Conservation (phyloP, 2,888 invertebrate species). For the Acanthoscelides obtectus region DNA sequence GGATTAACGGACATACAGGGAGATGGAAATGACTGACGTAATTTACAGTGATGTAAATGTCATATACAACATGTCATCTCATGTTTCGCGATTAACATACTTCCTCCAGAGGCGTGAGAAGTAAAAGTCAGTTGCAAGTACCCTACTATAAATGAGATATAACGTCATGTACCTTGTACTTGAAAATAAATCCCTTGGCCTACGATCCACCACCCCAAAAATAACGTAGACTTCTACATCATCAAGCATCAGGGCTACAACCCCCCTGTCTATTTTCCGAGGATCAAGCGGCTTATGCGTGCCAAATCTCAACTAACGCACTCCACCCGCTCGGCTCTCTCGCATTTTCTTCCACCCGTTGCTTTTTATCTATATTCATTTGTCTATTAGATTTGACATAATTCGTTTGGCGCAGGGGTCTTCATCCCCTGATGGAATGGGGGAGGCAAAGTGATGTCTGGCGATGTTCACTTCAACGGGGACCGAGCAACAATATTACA, state of each 20-base stretch:
- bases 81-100: too few species aligned
- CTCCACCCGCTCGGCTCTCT: not conserved
- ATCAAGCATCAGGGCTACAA: not conserved
- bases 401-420: conserved; percentile 26
- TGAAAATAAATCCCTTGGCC: not conserved
- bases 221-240: too few species aligned
- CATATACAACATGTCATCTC: too few species aligned
- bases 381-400: conserved; percentile 33
- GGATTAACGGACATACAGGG: too few species aligned
- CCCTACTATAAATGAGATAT: too few species aligned
- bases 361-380: conserved; percentile 31
- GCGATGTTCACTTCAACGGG: not conserved
- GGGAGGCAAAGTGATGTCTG: too few species aligned
- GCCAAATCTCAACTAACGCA: conserved; percentile 25
- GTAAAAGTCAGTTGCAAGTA: too few species aligned
- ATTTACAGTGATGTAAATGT: too few species aligned
- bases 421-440: not conserved
- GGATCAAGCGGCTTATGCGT: conserved; percentile 19
- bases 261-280: conserved; percentile 15
- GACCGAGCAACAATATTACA: not conserved
- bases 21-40: too few species aligned
- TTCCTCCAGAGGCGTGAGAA: too few species aligned
- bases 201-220: not conserved
- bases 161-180: not conserved
- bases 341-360: conserved; percentile 17